phyloP scores from a whole-genome alignment of 2,888 invertebrate genomes.

The Enchytraeus crypticus region DNA sequence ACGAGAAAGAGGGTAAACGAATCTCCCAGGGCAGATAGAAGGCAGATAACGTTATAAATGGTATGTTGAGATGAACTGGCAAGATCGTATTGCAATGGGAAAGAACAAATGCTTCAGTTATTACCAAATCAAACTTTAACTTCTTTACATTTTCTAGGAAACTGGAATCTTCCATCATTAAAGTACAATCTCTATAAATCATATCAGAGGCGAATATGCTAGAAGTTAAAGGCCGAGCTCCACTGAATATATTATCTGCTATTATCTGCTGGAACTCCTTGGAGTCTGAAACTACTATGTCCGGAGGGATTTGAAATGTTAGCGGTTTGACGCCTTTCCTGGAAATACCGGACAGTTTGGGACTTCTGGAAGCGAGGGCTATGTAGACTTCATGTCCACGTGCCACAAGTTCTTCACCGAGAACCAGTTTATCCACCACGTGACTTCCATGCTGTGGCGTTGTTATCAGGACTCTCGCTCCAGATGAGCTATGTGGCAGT shows the following conservation, averaged over 20 bases:
- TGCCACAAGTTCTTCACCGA: not conserved
- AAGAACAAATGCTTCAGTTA: conserved; percentile 3
- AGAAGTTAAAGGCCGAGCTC: no score
- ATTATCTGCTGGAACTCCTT: no score
- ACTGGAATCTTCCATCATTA: not conserved
- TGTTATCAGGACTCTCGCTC: no score
- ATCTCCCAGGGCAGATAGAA: conserved; percentile 1
- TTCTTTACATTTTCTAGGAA: not conserved
- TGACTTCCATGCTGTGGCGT: no score
- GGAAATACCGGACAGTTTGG: no score
- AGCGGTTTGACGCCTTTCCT: no score
- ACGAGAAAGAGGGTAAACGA: conserved; percentile 5
- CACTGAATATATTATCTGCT: no score
- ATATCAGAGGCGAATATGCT: no score
- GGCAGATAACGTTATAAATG: not conserved
- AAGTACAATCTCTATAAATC: not conserved
- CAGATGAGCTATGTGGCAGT: no score
- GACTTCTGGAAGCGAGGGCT: no score
- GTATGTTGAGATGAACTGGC: conserved; percentile 3
- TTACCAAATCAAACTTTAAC: conserved; percentile 1
- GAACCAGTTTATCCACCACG: not conserved
- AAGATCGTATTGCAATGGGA: not conserved
- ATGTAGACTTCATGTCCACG: not conserved
- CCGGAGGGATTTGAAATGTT: no score
- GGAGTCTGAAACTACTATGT: no score